Conservation (phyloP, 2,797 vertebrate genomes). For the Phrynocephalus guinanensis region DNA sequence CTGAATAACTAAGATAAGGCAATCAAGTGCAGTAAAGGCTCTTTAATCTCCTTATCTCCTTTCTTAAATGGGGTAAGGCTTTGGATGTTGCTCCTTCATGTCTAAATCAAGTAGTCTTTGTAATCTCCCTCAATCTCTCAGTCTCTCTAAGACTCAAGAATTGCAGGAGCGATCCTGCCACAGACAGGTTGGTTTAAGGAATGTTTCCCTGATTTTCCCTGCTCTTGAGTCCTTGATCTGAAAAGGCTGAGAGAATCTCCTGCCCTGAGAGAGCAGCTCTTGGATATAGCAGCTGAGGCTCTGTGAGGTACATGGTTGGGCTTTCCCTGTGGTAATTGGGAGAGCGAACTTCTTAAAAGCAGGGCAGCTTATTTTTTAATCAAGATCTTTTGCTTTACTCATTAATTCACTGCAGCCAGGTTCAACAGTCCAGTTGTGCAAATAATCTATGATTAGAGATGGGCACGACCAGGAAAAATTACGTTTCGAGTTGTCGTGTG, state of each 20-base stretch:
- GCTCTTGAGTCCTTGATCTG: neutral
- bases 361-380: no score
- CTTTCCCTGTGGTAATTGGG: neutral
- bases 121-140: conserved; percentile 10
- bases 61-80: neutral
- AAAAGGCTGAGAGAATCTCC: neutral
- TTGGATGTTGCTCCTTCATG: neutral
- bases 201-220: neutral
- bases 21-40: conserved; percentile 15
- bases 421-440: no score
- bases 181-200: neutral
- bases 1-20: conserved; percentile 17
- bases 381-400: no score
- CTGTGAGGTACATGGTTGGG: neutral
- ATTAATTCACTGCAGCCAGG: no score
- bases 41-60: conserved; percentile 18
- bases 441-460: no score
- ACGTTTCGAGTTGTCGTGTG: no score
- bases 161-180: neutral
- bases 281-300: neutral
- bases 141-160: neutral
- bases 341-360: neutral
- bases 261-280: neutral
- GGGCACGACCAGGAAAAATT: no score
- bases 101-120: conserved; percentile 3